A percentile compares a stretch with the other conserved stretches of the same genome.
Conservation (phyloP, 1,140 invertebrate genomes). For the Halesus radiatus region DNA sequence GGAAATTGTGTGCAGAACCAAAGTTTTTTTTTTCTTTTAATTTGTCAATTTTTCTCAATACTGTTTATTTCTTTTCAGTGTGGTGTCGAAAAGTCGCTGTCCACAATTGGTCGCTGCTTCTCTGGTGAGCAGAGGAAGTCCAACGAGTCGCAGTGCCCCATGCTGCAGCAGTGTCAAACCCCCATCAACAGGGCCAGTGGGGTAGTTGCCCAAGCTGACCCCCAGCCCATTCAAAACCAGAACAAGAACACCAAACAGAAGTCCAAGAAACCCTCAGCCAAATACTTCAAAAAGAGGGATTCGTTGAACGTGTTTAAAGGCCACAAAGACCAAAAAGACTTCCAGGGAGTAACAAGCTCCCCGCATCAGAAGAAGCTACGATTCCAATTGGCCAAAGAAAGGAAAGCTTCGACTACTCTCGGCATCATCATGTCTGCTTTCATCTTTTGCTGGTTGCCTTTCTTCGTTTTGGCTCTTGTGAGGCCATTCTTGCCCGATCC, state of each 20-base stretch:
- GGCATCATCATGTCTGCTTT: constrained; percentile 99
- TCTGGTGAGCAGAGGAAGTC: constrained; percentile 74
- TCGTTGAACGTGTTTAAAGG: constrained; percentile 68
- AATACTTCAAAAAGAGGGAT: constrained; percentile 66
- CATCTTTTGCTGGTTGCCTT: constrained; percentile 96
- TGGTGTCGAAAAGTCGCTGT: constrained; percentile 72
- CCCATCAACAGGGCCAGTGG: constrained; percentile 65
- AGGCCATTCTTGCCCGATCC: constrained; percentile 81
- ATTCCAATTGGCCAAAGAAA: constrained; percentile 88
- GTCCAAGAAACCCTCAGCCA: constrained; percentile 59
- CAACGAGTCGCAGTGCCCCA: constrained; percentile 82
- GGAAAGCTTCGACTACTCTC: constrained; percentile 95
- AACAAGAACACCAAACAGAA: constrained; percentile 59
- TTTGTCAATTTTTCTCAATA: too few relatives aligned
- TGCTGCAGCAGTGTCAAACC: constrained; percentile 71
- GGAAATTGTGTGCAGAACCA: too few relatives aligned
- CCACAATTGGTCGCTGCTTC: constrained; percentile 74
- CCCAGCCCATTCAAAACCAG: constrained; percentile 62
- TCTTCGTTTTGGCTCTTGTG: constrained; percentile 93
- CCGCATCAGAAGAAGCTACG: constrained; percentile 81
- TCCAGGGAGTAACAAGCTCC: constrained; percentile 66
- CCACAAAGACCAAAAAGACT: constrained; percentile 60
- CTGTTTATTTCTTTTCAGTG: constrained; percentile 73
- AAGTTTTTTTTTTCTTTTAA: too few relatives aligned
- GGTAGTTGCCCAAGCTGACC: constrained; percentile 59